phyloP scores from a whole-genome alignment of 2,888 invertebrate genomes.

The Lamproptera curius region DNA sequence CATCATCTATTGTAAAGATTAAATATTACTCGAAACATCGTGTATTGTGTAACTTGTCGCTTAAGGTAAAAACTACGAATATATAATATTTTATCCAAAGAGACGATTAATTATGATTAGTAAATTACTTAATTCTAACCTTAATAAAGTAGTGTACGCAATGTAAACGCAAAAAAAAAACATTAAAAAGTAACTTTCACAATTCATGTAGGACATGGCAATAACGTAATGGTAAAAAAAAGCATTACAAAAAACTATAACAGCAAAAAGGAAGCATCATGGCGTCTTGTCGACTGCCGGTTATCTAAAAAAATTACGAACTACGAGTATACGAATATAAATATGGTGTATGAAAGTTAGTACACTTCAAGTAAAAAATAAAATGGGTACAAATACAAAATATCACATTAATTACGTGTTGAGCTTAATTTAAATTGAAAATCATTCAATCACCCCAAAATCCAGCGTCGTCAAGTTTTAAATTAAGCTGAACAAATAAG shows the following conservation, averaged over 20 bases:
- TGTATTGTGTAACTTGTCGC: constrained; percentile 46
- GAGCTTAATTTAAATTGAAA: constrained; percentile 74
- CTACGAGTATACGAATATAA: constrained; percentile 56
- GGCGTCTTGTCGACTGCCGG: constrained; percentile 43
- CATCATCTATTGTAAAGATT: constrained; percentile 29
- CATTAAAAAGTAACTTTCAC: constrained; percentile 43
- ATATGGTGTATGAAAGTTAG: constrained; percentile 51
- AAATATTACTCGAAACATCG: constrained; percentile 42
- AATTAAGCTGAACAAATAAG: constrained; percentile 76
- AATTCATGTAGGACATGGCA: constrained; percentile 45
- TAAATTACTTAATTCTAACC: constrained; percentile 59
- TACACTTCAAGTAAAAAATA: constrained; percentile 53
- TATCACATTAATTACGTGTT: constrained; percentile 77
- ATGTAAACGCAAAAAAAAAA: constrained; percentile 68
- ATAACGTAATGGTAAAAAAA: constrained; percentile 65
- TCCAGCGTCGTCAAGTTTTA: constrained; percentile 47
- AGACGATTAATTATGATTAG: constrained; percentile 60
- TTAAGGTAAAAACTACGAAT: constrained; percentile 64
- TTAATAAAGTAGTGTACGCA: constrained; percentile 62
- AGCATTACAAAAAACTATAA: constrained; percentile 59
- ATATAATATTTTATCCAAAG: constrained; percentile 59
- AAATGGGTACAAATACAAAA: constrained; percentile 72
- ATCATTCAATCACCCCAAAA: constrained; percentile 41
- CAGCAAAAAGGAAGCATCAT: constrained; percentile 71
- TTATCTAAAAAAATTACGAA: constrained; percentile 46